Evolutionary conservation across 2,888 invertebrate species (phyloP).

Genomic region (Physocephala rufipes): DNA sequence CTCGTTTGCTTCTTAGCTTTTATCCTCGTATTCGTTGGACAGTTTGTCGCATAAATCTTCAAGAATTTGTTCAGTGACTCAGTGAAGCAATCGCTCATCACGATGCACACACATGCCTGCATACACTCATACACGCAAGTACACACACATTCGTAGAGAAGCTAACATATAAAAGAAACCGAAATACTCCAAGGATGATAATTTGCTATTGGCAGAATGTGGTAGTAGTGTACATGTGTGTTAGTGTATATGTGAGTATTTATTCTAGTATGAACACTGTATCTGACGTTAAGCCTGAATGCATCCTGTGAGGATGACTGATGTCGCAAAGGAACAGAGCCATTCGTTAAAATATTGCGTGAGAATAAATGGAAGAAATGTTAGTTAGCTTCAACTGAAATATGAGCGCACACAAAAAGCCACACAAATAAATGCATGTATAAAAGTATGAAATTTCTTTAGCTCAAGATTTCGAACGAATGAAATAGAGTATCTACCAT

Average conservation of each 20-base stretch:
- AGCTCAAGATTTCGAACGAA: not conserved
- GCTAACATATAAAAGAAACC: not conserved
- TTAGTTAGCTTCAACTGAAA: not conserved
- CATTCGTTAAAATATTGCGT: not conserved
- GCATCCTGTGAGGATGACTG: too few relatives aligned
- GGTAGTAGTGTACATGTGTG: too few relatives aligned
- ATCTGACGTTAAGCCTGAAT: too few relatives aligned
- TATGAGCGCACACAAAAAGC: not conserved
- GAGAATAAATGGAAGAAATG: not conserved
- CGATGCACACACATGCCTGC: conserved; percentile 34
- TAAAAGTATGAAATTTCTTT: not conserved
- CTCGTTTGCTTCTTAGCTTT: conserved; percentile 5
- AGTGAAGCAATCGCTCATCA: conserved; percentile 21
- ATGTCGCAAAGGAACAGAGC: not conserved
- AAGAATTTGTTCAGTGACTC: conserved; percentile 27
- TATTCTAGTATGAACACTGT: too few relatives aligned
- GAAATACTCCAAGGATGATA: too few relatives aligned
- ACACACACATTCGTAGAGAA: not conserved
- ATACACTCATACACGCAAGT: conserved; percentile 12
- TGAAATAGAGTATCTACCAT: not conserved
- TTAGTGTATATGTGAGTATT: too few relatives aligned
- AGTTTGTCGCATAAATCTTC: conserved; percentile 32
- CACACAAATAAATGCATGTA: not conserved
- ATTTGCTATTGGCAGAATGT: too few relatives aligned
- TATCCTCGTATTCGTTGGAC: conserved; percentile 10